These are phyloP conservation scores for Stichopus horrens DNA, from an alignment of 53 echinoderm and acorn worm genomes.

Conservation along the genomic window DNA sequence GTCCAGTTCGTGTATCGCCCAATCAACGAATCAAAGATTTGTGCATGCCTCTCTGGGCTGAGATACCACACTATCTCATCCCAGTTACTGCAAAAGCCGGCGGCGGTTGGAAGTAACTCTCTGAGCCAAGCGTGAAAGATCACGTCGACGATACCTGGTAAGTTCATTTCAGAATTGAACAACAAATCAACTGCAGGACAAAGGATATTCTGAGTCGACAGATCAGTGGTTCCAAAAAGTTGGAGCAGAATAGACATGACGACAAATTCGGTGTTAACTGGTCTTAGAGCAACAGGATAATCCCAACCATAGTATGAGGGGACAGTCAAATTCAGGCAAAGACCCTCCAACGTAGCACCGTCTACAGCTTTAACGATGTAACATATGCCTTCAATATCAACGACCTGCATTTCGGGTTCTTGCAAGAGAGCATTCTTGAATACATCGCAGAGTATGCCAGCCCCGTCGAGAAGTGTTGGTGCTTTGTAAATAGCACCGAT, in stretches of 20 bases:
- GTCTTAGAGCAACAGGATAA: slow-evolving; percentile 40
- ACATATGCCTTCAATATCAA: slow-evolving; percentile 29
- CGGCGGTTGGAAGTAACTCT: slow-evolving; percentile 39
- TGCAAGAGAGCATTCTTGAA: slow-evolving; percentile 23
- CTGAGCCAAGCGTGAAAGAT: slow-evolving; percentile 35
- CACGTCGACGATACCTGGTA: not conserved
- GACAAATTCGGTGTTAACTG: slow-evolving; percentile 34
- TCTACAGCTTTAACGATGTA: not conserved
- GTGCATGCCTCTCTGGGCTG: not conserved
- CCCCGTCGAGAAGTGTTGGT: slow-evolving; percentile 35
- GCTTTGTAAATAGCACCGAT: slow-evolving; percentile 24
- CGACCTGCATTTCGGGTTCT: not conserved
- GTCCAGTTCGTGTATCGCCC: slow-evolving; percentile 4
- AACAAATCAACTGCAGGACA: slow-evolving; percentile 51
- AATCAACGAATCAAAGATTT: not conserved
- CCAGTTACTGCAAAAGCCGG: slow-evolving; percentile 47
- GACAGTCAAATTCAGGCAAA: slow-evolving; percentile 32
- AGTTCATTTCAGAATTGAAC: slow-evolving; percentile 45
- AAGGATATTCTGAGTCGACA: slow-evolving; percentile 28
- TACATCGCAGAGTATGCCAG: slow-evolving; percentile 28
- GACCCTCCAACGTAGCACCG: not conserved
- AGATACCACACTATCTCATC: slow-evolving; percentile 7
- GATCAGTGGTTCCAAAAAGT: slow-evolving; percentile 20
- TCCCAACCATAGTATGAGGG: slow-evolving; percentile 54
- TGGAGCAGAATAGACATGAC: slow-evolving; percentile 45